A percentile compares a stretch with the other conserved stretches of the same genome.
Conservation (phyloP, 1,140 invertebrate species). For the Macrostomum lignano region DNA sequence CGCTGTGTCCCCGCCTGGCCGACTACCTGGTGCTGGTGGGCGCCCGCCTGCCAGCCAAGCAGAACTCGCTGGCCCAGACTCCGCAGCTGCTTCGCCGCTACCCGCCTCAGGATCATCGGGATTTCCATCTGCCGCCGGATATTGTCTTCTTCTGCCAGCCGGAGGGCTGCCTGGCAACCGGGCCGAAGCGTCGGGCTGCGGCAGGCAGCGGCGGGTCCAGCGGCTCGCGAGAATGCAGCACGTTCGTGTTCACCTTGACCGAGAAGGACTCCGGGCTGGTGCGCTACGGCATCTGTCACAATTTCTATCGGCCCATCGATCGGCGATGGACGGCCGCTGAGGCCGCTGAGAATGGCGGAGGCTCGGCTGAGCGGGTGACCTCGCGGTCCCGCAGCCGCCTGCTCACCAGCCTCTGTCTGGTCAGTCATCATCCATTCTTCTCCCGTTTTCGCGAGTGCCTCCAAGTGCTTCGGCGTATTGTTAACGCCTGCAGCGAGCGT, state of each 20-base stretch:
- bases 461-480: slow-evolving; percentile 66
- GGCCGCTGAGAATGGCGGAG: background rate
- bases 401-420: slow-evolving; percentile 73
- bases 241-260: slow-evolving; percentile 89
- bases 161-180: slow-evolving; percentile 68
- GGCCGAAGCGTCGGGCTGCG: slow-evolving; percentile 58
- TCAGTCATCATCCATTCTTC: slow-evolving; percentile 96
- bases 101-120: slow-evolving; percentile 70
- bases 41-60: slow-evolving; percentile 35
- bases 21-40: slow-evolving; percentile 92
- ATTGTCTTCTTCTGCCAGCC: slow-evolving; percentile 99
- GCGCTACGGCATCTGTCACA: slow-evolving; percentile 60
- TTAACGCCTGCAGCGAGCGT: slow-evolving; percentile 20
- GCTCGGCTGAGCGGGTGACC: background rate
- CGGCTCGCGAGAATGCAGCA: slow-evolving; percentile 15
- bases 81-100: slow-evolving; percentile 30
- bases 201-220: slow-evolving; percentile 54
- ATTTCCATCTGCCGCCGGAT: slow-evolving; percentile 78
- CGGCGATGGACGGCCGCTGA: background rate
- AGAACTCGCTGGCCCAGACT: background rate
- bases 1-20: slow-evolving; percentile 35
- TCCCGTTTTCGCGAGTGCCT: slow-evolving; percentile 85
- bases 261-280: slow-evolving; percentile 83
- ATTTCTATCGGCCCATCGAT: slow-evolving; percentile 52
- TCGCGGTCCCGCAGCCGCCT: slow-evolving; percentile 32